Evolutionary conservation across 2,888 invertebrate species (phyloP), one percentile per base, ranked within the genome.

Genomic region (Agrypnus murinus): DNA sequence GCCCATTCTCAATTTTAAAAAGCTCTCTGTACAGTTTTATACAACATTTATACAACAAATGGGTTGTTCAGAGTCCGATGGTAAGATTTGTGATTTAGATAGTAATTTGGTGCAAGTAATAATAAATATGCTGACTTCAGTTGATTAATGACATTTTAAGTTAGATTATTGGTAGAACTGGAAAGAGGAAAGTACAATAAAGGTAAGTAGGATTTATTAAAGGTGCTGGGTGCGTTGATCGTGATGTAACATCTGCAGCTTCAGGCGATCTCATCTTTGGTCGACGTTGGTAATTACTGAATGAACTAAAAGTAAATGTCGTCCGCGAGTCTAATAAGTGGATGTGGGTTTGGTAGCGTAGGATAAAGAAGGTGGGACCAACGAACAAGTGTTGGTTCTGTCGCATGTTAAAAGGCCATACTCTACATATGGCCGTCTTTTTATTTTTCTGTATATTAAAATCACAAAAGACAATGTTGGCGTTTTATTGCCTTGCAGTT

Each of bases 221-320:
- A 53, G 53, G 19, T 64, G 38, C 34, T 53, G 43, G 55, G 55
- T 64, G 64, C 64, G 43, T 36, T 65, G 55, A 53, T 75, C 73
- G 68, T 75, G 72, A 75, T 73, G 65, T 70, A 69, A 65, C 74
- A 64, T 67, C 70, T 67, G 55, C 55, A 50, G 65, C 73, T 34
- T 48, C 34, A 36, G 71, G 71, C 72, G 43, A 67, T 69, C 66
- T 73, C 73, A 74, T 75, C 71, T 72, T 17, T 43, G 36, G 32
- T 64, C 60, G 45, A 38, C 12, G 69, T 48, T 71, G 55, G 66
- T 71, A 75, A 75, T 74, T 72, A 73, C 65, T 66, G 73, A 75
- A 77, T 77, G 69, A 73, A 72, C 65, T 73, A 65, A n/a, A n/a
- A 74, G 72, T 75, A 75, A 75, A 75, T 74, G 75, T 74, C 74